A percentile compares a stretch with the other conserved stretches of the same genome.
Evolutionary conservation across 2,113 vertebrate genomes (phyloP).

Genomic region (Bucco capensis): DNA sequence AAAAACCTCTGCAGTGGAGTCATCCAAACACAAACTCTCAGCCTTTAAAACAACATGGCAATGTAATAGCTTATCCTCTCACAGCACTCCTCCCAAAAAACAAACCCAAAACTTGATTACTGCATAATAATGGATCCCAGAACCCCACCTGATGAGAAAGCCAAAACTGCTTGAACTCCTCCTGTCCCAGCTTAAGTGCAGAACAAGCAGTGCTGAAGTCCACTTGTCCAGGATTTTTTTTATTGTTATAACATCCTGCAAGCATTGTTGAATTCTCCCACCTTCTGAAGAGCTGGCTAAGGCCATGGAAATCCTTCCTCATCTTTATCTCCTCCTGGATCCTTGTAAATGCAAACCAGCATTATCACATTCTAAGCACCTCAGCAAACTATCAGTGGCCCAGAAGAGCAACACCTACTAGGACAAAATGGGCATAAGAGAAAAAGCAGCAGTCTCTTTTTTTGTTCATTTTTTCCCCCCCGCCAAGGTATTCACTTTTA

Average conservation of each 20-base stretch:
- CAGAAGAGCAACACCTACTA: background rate
- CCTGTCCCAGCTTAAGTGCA: conserved; percentile 38
- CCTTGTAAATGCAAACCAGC: conserved; percentile 34
- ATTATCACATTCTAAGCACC: conserved; percentile 17
- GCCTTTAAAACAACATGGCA: background rate
- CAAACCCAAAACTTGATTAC: background rate
- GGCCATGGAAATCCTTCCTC: conserved; percentile 42
- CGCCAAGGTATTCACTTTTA: background rate
- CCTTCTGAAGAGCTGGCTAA: conserved; percentile 35
- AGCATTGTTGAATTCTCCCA: conserved; percentile 5
- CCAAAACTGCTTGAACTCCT: conserved; percentile 51
- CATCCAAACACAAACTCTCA: conserved; percentile 17
- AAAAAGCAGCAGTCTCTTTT: background rate
- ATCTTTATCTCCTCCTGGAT: conserved; percentile 45
- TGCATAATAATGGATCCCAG: conserved; percentile 59
- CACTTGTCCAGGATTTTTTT: conserved; percentile 35
- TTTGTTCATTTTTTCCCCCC: background rate
- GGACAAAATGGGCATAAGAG: background rate
- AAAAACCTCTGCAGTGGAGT: background rate
- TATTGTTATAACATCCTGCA: conserved; percentile 10
- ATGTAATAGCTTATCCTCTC: conserved; percentile 3
- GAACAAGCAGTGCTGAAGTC: conserved; percentile 35
- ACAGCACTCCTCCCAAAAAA: background rate
- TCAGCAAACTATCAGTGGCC: background rate
- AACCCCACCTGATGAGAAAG: background rate